Evolutionary conservation across 1,140 invertebrate genomes (phyloP), one percentile per base, ranked within the genome.

Genomic region (Solenopsis invicta): DNA sequence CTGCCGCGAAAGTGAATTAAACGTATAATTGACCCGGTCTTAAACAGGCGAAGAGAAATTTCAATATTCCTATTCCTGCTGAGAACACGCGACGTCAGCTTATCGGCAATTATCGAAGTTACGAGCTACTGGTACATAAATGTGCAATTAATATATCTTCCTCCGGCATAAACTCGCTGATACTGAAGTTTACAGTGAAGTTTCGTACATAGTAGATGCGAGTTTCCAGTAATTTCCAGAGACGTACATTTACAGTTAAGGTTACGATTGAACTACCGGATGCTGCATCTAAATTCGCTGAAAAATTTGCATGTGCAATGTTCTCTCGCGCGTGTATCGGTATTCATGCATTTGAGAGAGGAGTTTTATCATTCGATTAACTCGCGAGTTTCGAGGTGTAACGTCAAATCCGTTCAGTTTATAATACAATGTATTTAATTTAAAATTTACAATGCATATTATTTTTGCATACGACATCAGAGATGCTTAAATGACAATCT

Each of bases 1-100:
- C 34, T 66, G 41, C 10, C 24, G 75, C 86, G 81, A 88, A 90
- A 90, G 67, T 87, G 56, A 85, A 74, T 90, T 85, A 80, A 89
- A 88, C 72, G 54, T 50, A 67, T 52, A 87, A 75, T 90, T 75
- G 62, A 85, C 71, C 29, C 59, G 74, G 89, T 90, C 88, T 80
- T 84, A 87, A 90, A 37, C 72, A 29, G 54, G 45, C 61, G 45
- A 13, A 61, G n/a, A 61, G n/a, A 87, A 78, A 52, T 84, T 89
- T 67, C 66, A 48, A 77, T 87, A 87, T 37, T 71, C 61, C 24
- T 62, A 59, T 52, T 29, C 8, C 8, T 8, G 12, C 13, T 13
- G n/a, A 37, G 13, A 67, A 80, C 67, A n/a, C 24, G 18, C 67
- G 41, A 69, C 24, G 45, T 37, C 18, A n/a, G 2, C 18, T 13